phyloP scores from a whole-genome alignment of 2,113 vertebrate species.

The Probosciger aterrimus region DNA sequence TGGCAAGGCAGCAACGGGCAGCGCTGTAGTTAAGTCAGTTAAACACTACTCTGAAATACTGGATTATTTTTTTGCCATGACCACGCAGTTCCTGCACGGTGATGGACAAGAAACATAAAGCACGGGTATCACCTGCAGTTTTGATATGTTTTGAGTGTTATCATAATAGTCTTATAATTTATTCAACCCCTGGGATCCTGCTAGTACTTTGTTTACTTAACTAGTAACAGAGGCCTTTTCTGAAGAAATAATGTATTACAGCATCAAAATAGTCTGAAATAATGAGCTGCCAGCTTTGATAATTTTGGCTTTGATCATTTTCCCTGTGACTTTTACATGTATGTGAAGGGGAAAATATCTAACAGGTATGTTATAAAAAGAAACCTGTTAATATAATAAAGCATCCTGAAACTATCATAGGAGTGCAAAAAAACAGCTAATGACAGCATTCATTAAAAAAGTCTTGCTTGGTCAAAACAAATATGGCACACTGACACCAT shows the following conservation, averaged over 20 bases:
- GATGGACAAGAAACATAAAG: not conserved
- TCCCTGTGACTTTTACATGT: not conserved
- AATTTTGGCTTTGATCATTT: not conserved
- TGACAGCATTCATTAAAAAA: not conserved
- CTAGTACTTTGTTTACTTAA: not conserved
- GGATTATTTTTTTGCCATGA: not conserved
- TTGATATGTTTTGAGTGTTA: not conserved
- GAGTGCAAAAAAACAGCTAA: not conserved
- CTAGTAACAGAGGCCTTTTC: not conserved
- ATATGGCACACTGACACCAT: not conserved
- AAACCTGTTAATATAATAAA: not conserved
- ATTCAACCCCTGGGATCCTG: not conserved
- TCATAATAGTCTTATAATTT: not conserved
- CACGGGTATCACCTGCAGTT: not conserved
- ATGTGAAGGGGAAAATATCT: not conserved
- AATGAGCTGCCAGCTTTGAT: not conserved
- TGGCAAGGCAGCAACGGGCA: not conserved
- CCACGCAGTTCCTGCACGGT: accelerated
- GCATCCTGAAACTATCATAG: not conserved
- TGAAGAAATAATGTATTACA: not conserved
- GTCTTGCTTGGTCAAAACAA: not conserved
- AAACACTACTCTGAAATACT: not conserved
- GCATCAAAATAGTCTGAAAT: not conserved
- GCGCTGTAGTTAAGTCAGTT: not conserved
- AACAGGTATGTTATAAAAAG: not conserved